Conservation (phyloP, 23 tunicate species). For the Halocynthia aurantium region DNA sequence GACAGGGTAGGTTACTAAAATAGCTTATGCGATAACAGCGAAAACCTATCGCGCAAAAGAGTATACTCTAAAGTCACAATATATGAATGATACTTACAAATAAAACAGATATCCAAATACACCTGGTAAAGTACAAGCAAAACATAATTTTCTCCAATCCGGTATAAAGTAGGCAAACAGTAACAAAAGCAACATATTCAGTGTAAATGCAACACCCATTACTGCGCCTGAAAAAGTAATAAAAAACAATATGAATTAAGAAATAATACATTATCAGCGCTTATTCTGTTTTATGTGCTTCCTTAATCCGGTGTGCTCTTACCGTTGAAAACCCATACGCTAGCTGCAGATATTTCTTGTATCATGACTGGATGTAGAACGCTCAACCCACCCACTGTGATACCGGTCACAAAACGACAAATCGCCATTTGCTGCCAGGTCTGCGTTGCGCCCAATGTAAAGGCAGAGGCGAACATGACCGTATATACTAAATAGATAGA, state of each 20-base stretch:
- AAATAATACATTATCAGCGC: constrained; percentile 8
- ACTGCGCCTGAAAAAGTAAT: neutral
- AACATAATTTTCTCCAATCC: constrained; percentile 3
- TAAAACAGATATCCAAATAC: neutral
- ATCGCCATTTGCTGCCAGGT: constrained; percentile 12
- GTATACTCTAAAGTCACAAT: neutral
- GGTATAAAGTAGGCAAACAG: neutral
- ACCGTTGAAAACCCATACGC: constrained; percentile 1
- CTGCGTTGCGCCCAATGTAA: neutral
- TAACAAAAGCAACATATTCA: neutral
- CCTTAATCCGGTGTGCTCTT: constrained; percentile 4
- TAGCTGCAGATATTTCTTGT: neutral
- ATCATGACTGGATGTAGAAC: neutral
- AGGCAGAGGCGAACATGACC: too few relatives aligned
- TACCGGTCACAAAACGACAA: constrained; percentile 2
- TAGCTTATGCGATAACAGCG: too few relatives aligned
- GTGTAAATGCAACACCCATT: neutral
- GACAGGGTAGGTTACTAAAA: too few relatives aligned
- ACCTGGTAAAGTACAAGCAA: constrained; percentile 1
- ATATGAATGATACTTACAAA: neutral
- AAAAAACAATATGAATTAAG: too few relatives aligned
- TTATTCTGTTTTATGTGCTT: constrained; percentile 17
- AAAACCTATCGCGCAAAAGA: too few relatives aligned
- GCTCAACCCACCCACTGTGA: constrained; percentile 5
- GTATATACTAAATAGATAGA: too few relatives aligned